Percentiles rank a stretch among this genome's conserved stretches.
These are phyloP conservation scores for Phyllostomus hastatus DNA, from an alignment of 2,113 vertebrate genomes.

Conservation along the genomic window DNA sequence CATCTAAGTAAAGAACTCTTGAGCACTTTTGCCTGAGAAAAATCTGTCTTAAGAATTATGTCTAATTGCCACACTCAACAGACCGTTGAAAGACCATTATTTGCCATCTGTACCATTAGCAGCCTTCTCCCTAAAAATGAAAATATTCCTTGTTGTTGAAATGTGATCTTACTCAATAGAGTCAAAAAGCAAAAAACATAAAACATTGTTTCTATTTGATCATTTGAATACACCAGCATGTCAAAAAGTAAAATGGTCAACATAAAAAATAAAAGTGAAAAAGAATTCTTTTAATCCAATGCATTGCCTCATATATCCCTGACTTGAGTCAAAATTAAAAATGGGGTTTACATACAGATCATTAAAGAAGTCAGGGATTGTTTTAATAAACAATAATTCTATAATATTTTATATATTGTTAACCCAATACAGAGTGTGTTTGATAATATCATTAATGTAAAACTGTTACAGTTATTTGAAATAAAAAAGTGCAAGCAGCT, in stretches of 20 bases:
- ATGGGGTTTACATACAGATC: not conserved
- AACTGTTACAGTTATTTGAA: not conserved
- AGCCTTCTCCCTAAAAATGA: not conserved
- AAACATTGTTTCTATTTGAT: slow-evolving; percentile 20
- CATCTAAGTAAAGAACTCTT: not conserved
- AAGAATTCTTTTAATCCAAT: not conserved
- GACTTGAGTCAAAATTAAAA: not conserved
- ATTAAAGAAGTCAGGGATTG: not conserved
- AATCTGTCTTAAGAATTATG: not conserved
- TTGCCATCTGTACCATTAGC: not conserved
- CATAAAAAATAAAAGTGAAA: slow-evolving; percentile 21
- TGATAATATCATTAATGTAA: not conserved
- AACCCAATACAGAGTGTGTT: not conserved
- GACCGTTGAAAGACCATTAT: not conserved
- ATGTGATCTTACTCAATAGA: not conserved
- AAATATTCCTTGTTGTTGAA: slow-evolving; percentile 32
- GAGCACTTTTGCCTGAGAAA: not conserved
- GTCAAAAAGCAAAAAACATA: not conserved
- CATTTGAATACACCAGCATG: not conserved
- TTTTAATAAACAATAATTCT: not conserved
- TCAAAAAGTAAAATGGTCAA: slow-evolving; percentile 13
- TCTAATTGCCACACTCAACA: not conserved
- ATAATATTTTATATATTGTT: not conserved
- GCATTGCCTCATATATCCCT: not conserved
- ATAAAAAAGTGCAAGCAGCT: not conserved